Conservation (phyloP, 2,888 invertebrate species). For the Hedychridium roseum region DNA sequence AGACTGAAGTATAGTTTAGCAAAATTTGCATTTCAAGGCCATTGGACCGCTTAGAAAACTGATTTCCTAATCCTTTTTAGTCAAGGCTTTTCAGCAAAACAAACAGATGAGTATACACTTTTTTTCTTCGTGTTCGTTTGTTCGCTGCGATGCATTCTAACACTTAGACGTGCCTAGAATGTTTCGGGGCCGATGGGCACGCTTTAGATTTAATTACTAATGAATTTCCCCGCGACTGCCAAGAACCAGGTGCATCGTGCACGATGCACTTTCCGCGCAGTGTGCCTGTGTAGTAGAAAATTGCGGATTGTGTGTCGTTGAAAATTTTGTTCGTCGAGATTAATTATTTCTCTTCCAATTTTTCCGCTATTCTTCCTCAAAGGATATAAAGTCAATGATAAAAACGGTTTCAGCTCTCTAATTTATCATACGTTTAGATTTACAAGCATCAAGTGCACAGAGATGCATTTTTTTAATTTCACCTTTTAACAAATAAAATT, state of each 20-base stretch:
- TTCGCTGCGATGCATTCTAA: neutral
- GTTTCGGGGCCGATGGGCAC: neutral
- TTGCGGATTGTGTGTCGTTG: slow-evolving; percentile 5
- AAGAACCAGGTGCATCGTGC: neutral
- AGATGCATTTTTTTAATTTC: neutral
- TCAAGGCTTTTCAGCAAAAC: slow-evolving; percentile 4
- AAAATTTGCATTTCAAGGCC: too few species aligned
- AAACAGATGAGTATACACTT: neutral
- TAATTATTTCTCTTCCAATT: too few species aligned
- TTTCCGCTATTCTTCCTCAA: too few species aligned
- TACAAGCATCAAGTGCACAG: neutral
- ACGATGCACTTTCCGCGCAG: slow-evolving; percentile 1
- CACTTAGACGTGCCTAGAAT: slow-evolving; percentile 3
- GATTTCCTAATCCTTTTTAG: too few species aligned
- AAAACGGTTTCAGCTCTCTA: too few species aligned
- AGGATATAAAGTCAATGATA: too few species aligned
- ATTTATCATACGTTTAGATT: too few species aligned
- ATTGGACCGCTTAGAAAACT: too few species aligned
- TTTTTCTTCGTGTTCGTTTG: neutral
- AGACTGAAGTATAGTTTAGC: neutral
- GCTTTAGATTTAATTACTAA: neutral
- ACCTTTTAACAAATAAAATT: neutral
- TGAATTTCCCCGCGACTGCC: neutral
- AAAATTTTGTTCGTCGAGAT: too few species aligned
- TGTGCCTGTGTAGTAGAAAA: neutral